A percentile compares a stretch with the other conserved stretches of the same genome.
Conservation (phyloP, 2,113 vertebrate species). For the Xiphophorus maculatus region DNA sequence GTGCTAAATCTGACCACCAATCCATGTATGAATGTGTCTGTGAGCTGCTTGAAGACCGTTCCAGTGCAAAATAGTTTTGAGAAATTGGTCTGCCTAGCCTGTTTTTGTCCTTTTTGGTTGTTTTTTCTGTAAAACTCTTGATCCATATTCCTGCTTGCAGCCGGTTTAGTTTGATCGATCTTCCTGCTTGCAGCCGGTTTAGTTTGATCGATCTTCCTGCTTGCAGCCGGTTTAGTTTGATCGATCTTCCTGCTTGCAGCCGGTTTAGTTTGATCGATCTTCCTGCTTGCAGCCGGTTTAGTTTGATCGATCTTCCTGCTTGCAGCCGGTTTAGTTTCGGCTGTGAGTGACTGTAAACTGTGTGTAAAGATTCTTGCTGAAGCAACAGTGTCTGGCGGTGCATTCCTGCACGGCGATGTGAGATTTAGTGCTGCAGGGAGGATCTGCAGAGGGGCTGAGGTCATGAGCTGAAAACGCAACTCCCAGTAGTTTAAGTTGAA, state of each 20-base stretch:
- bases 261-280: not conserved
- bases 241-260: not conserved
- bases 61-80: no score
- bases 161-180: no score
- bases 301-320: no score
- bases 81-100: no score
- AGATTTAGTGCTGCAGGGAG: slow-evolving; percentile 32
- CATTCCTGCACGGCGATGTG: slow-evolving; percentile 65
- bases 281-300: no score
- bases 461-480: slow-evolving; percentile 11
- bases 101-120: not conserved
- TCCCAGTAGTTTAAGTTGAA: not conserved
- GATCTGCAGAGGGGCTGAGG: slow-evolving; percentile 7
- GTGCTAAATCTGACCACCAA: no score
- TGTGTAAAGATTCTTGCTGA: slow-evolving; percentile 28
- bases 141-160: no score
- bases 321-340: slow-evolving; percentile 18
- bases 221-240: slow-evolving; percentile 8
- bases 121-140: not conserved
- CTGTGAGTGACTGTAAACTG: not conserved
- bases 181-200: slow-evolving; percentile 2
- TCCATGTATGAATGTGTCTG: no score
- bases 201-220: not conserved
- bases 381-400: slow-evolving; percentile 36
- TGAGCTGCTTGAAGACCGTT: no score